A percentile compares a stretch with the other conserved stretches of the same genome.
These are phyloP conservation scores for Lasioglossum malachurum DNA, from an alignment of 2,888 invertebrate species.

Conservation along the genomic window DNA sequence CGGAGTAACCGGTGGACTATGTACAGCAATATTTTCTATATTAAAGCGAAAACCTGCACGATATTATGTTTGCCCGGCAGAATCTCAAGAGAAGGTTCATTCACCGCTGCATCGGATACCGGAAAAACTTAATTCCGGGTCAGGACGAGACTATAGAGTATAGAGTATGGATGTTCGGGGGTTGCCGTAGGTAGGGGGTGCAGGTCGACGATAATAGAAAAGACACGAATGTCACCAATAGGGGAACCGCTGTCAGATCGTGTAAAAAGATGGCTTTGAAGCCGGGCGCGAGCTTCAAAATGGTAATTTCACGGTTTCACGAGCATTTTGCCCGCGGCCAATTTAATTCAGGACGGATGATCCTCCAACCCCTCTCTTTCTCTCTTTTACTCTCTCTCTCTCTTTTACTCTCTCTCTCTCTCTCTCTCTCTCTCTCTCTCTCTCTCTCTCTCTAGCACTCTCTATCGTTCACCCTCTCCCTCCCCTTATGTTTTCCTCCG, in stretches of 20 bases:
- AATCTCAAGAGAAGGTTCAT: neutral
- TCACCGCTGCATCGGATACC: neutral
- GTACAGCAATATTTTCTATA: neutral
- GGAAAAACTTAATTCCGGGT: neutral
- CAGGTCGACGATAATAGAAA: slow-evolving; percentile 51
- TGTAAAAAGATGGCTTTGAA: slow-evolving; percentile 68
- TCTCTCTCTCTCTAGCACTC: neutral
- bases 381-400: neutral
- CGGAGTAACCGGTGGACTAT: neutral
- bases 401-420: neutral
- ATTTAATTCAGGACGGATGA: slow-evolving; percentile 76
- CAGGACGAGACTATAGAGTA: slow-evolving; percentile 31
- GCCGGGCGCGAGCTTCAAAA: slow-evolving; percentile 69
- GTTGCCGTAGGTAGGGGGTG: neutral
- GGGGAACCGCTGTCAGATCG: slow-evolving; percentile 49
- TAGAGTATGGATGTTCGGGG: slow-evolving; percentile 46
- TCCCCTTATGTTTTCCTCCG: slow-evolving; percentile 29
- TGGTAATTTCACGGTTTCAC: slow-evolving; percentile 72
- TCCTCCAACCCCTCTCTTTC: slow-evolving; percentile 50
- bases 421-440: neutral
- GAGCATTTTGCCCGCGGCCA: slow-evolving; percentile 72
- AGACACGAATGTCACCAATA: slow-evolving; percentile 56
- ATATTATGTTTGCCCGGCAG: slow-evolving; percentile 8
- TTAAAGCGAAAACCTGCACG: neutral
- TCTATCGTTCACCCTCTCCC: neutral